These are phyloP conservation scores for Andinoacara biseriatus DNA, from an alignment of 2,113 vertebrate genomes.

Conservation along the genomic window DNA sequence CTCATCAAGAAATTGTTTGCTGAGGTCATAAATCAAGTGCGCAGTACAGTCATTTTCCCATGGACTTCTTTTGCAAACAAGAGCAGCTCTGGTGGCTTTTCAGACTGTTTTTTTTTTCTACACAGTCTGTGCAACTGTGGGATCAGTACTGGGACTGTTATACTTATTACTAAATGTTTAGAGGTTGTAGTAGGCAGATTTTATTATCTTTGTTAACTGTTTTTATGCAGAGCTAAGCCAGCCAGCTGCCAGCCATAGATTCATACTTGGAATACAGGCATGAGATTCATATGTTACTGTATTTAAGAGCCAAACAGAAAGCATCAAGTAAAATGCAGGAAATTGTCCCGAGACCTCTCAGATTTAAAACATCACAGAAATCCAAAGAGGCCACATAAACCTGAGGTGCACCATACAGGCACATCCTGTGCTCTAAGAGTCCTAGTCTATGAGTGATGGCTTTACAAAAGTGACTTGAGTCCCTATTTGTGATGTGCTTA, in stretches of 20 bases:
- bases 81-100: not conserved
- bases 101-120: not conserved
- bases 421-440: not conserved
- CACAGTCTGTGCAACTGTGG: not conserved
- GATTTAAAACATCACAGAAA: not conserved
- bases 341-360: not conserved
- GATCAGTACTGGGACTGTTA: no score
- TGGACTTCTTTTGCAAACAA: not conserved
- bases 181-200: not conserved
- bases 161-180: not conserved
- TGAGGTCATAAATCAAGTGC: slow-evolving; percentile 2
- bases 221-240: not conserved
- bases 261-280: not conserved
- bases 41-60: not conserved
- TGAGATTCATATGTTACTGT: not conserved
- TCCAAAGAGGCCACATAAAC: not conserved
- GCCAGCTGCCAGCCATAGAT: not conserved
- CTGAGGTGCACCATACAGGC: slow-evolving; percentile 8
- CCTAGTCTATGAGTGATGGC: not conserved
- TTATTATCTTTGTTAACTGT: not conserved
- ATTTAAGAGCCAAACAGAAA: not conserved
- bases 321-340: not conserved
- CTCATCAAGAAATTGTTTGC: not conserved
- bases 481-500: not conserved
- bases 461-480: not conserved